Percentiles rank a stretch among this genome's conserved stretches.
Evolutionary conservation across 2,888 invertebrate genomes (phyloP).

Genomic region (Dryobotodes eremita): DNA sequence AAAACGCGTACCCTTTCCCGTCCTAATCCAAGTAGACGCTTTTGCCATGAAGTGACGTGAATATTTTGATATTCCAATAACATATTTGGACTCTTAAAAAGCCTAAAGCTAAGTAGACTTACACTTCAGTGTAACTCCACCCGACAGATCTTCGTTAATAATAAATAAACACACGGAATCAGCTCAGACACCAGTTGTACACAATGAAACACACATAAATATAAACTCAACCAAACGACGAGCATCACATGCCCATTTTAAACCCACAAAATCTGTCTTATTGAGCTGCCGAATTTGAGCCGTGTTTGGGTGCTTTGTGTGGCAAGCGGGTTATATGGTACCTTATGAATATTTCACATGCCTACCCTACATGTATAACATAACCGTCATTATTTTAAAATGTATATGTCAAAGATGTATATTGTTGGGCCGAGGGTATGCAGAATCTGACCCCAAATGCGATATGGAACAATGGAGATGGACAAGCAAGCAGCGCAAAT

Average conservation of each 20-base stretch:
- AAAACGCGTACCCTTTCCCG: background rate
- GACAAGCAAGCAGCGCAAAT: background rate
- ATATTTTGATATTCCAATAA: background rate
- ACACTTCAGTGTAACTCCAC: conserved; percentile 4
- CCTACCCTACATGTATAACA: conserved; percentile 55
- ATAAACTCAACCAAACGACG: conserved; percentile 35
- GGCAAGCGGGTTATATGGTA: conserved; percentile 69
- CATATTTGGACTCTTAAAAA: background rate
- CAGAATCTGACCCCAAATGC: conserved; percentile 35
- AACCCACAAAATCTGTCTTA: conserved; percentile 74
- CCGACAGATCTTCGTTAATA: conserved; percentile 14
- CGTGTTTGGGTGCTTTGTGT: conserved; percentile 60
- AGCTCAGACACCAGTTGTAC: conserved; percentile 14
- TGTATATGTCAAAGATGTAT: conserved; percentile 34
- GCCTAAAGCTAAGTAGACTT: background rate
- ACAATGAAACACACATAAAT: conserved; percentile 44
- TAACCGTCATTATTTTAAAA: conserved; percentile 50
- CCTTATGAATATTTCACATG: conserved; percentile 79
- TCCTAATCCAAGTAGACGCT: background rate
- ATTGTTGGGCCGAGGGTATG: conserved; percentile 6
- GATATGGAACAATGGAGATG: background rate
- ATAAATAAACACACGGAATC: conserved; percentile 30
- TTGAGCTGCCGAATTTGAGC: conserved; percentile 66
- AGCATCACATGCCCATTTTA: conserved; percentile 55
- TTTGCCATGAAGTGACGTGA: background rate